Base-by-base conservation (phyloP, 2,888 invertebrate species). In the Exocentrus adspersus region DNA sequence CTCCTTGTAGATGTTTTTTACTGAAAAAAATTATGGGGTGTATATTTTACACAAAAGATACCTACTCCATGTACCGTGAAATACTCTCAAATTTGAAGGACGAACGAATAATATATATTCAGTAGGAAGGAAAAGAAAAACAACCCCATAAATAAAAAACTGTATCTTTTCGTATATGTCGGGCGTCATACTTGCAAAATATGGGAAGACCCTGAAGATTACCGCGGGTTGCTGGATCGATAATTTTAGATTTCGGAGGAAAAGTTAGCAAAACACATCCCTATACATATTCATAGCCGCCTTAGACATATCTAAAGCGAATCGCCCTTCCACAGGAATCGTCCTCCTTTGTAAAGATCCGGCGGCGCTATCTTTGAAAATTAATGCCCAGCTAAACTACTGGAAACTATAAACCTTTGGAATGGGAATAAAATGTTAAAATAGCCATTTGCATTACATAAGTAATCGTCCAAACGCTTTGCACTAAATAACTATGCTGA, bases 381-480 rank as follows among this genome's bases (percentile, higher is more conserved):
- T 77, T 78, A 77, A 78, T 77, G 77, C 72, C 75, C 72, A 70
- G n/a, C 75, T 72, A 73, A 75, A 75, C 74, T 73, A 71, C 69
- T 76, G 76, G 77, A 77, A 77, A 78, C 77, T 77, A 77, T 78
- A 78, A 79, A 79, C 77, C 75, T 76, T 75, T 72, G 76, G 77
- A 78, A 79, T 79, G 79, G 76, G 77, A 77, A 78, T 75, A 78
- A 79, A 79, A 79, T 78, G 79, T 75, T 77, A 78, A 79, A 77
- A 75, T 71, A 70, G 64, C 65, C 72, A 75, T 77, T 77, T 75
- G 70, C 77, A 75, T 77, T 72, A 75, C 75, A 72, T 77, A 73
- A 72, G 74, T 74, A 70, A 72, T 70, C 70, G 71, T 57, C 48
- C 64, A 69, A 68, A 69, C 68, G 66, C 65, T 70, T 71, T 70